Percentiles rank a stretch among this genome's conserved stretches.
Conservation (phyloP, 2,113 vertebrate species). For the Pangasianodon gigas region DNA sequence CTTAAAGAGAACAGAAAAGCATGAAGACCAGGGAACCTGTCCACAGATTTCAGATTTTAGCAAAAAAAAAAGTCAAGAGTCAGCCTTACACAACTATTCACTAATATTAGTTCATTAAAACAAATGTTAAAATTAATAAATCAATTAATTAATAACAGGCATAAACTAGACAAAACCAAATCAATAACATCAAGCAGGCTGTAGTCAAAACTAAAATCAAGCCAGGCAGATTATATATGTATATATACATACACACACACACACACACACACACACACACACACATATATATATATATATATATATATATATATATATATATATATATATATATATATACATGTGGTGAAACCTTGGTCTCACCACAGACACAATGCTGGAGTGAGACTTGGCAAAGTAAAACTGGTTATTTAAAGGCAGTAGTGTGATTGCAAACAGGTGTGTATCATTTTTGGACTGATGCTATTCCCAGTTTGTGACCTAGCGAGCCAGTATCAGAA, state of each 20-base stretch:
- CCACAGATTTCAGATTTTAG: background rate
- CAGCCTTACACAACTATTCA: background rate
- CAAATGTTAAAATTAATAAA: background rate
- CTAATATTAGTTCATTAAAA: background rate
- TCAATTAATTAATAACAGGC: background rate
- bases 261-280: too few relatives aligned
- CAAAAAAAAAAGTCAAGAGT: background rate
- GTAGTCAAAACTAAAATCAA: background rate
- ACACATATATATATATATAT: too few relatives aligned
- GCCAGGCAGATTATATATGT: too few relatives aligned
- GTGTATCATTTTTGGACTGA: background rate
- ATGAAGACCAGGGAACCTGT: background rate
- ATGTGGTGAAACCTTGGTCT: background rate
- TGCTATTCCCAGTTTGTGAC: too few relatives aligned
- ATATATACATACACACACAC: too few relatives aligned
- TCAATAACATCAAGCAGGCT: background rate
- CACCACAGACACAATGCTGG: background rate
- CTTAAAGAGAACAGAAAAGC: background rate
- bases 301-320: too few relatives aligned
- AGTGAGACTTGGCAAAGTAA: background rate
- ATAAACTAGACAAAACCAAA: background rate
- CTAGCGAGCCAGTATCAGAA: too few relatives aligned
- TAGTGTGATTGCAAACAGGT: background rate
- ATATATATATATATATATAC: too few relatives aligned
- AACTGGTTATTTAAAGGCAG: background rate